phyloP scores from a whole-genome alignment of 2,113 vertebrate species.

The Cricetomys ansorgei region DNA sequence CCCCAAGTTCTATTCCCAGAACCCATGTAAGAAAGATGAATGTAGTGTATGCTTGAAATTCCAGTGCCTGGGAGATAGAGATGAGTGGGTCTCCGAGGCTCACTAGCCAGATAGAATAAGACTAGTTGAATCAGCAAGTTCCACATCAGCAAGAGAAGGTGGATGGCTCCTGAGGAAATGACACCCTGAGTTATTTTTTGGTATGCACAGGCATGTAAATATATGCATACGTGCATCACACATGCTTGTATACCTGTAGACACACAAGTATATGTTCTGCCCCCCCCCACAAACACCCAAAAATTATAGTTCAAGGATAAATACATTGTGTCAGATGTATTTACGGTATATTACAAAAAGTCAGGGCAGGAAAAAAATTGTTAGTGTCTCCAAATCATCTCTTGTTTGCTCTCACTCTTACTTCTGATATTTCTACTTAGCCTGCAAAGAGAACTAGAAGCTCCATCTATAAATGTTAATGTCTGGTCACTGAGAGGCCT shows the following conservation, averaged over 20 bases:
- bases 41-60: neutral
- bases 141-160: neutral
- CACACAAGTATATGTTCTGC: neutral
- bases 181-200: neutral
- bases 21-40: neutral
- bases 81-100: neutral
- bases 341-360: neutral
- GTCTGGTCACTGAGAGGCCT: neutral
- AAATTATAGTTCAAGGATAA: neutral
- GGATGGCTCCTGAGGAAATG: neutral
- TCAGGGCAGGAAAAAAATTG: neutral
- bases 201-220: neutral
- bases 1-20: neutral
- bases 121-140: neutral
- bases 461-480: conserved; percentile 21
- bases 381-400: neutral
- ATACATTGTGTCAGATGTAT: neutral
- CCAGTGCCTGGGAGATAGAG: neutral
- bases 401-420: neutral
- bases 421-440: neutral
- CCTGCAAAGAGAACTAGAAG: neutral
- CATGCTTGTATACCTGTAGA: neutral
- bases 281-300: neutral
- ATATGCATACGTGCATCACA: neutral
- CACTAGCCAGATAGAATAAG: neutral